Percentiles rank a stretch among this genome's conserved stretches.
Evolutionary conservation across 2,113 vertebrate genomes (phyloP).

Genomic region (Mastomys natalensis): DNA sequence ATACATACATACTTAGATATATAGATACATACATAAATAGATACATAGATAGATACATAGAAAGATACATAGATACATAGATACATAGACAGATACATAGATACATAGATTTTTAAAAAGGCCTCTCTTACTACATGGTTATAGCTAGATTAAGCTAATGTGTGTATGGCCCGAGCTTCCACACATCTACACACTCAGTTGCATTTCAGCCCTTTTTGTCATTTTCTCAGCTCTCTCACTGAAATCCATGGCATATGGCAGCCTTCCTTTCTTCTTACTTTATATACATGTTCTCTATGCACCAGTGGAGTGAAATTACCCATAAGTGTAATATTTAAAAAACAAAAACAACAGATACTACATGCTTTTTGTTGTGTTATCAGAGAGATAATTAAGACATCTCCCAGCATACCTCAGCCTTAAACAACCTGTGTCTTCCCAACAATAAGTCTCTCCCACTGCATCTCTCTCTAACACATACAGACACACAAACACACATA

Average conservation of each 20-base stretch:
- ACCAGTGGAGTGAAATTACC: neutral
- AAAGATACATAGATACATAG: too few species aligned
- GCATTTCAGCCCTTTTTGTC: neutral
- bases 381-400: neutral
- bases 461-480: neutral
- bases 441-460: neutral
- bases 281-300: neutral
- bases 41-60: neutral
- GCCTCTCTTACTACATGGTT: too few species aligned
- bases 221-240: neutral
- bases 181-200: fast-evolving
- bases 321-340: neutral
- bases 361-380: neutral
- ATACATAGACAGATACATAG: neutral
- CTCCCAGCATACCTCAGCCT: neutral
- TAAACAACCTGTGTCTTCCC: neutral
- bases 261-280: neutral
- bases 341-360: neutral
- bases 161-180: fast-evolving
- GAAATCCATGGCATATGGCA: neutral
- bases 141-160: neutral
- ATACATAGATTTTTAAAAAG: neutral
- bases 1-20: neutral
- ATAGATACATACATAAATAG: neutral
- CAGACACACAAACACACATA: neutral